Conservation (phyloP, 2,888 invertebrate species). For the Margaritifera margaritifera region DNA sequence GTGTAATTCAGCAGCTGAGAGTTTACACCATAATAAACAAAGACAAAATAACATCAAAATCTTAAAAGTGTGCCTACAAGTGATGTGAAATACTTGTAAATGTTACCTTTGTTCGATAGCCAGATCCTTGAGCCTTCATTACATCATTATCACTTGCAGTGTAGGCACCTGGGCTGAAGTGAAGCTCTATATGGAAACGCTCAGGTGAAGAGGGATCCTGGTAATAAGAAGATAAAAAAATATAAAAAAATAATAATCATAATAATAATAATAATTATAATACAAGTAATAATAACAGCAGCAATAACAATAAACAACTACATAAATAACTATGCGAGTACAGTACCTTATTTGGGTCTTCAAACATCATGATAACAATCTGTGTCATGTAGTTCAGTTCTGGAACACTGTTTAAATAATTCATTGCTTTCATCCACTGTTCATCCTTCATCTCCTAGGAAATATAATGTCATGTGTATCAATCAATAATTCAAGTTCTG, state of each 20-base stretch:
- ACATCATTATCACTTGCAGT: constrained; percentile 89
- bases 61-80: too few species aligned
- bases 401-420: constrained; percentile 89
- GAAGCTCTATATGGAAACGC: constrained; percentile 96
- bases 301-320: neutral
- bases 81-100: too few species aligned
- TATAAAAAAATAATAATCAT: constrained; percentile 97
- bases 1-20: too few species aligned
- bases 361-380: constrained; percentile 97
- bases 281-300: neutral
- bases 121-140: constrained; percentile 72
- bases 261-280: constrained; percentile 78
- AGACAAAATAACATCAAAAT: too few species aligned
- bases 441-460: constrained; percentile 86
- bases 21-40: too few species aligned
- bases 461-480: neutral
- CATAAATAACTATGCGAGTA: neutral
- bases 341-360: constrained; percentile 92
- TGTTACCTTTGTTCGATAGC: constrained; percentile 41
- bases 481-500: neutral
- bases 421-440: constrained; percentile 99
- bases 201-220: constrained; percentile 80
- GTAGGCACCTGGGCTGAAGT: constrained; percentile 97
- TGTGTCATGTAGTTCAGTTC: constrained; percentile 99
- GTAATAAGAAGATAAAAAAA: too few species aligned